Evolutionary conservation across 1,140 invertebrate species (phyloP), one percentile per base, ranked within the genome.

Genomic region (Liolophura sinensis): DNA sequence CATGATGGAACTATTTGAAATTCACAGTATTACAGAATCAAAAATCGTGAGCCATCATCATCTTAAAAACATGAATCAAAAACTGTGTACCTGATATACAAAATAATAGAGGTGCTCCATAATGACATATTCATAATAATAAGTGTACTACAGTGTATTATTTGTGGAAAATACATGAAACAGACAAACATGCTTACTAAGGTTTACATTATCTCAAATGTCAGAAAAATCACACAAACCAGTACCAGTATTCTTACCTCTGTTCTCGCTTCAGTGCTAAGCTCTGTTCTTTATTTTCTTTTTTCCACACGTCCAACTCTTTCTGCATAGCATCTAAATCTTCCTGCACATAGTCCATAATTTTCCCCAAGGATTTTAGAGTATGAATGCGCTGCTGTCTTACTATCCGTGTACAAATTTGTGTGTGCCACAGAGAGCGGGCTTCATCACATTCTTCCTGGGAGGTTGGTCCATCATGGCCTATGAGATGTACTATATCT

Each of bases 311-410:
- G 50, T 89, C 86, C 18, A 96, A 82, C 85, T 98, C 96, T 75
- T 92, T 90, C 71, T 94, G 90, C 95, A 98, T 98, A 0, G 93
- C 90, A 84, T 99, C 96, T 18, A 96, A 88, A 84, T 99, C 95
- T 86, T 98, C 96, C 83, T 97, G 92, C 60, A 97, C 87, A 79
- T 94, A 96, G 84, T 97, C 95, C 80, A 98, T 88, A 40, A 97
- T 84, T 85, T 95, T 95, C 20, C 81, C 81, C 11, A 83, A 66
- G 81, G 81, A 64, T 95, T 94, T n/a, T n/a, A n/a, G n/a, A n/a
- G n/a, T n/a, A n/a, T n/a, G n/a, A n/a, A n/a, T n/a, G n/a, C n/a
- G n/a, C n/a, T n/a, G n/a, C n/a, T n/a, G n/a, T n/a, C n/a, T n/a
- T n/a, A n/a, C n/a, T n/a, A n/a, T n/a, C n/a, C n/a, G n/a, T n/a